Evolutionary conservation across 2,113 vertebrate genomes (phyloP), one percentile per base, ranked within the genome.

Genomic region (Zingel zingel): DNA sequence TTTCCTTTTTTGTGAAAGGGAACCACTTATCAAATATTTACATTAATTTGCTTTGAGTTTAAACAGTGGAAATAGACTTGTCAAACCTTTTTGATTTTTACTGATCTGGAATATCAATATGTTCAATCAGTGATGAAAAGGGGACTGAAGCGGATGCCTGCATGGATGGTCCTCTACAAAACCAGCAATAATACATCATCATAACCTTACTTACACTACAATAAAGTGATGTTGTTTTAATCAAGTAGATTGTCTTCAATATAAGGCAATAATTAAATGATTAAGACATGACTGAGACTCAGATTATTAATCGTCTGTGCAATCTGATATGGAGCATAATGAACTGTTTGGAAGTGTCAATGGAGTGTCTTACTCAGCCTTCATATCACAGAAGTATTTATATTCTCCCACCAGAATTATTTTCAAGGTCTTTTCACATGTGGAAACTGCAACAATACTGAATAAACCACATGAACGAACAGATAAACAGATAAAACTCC

Each of bases 251-350:
- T 47, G 77, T 56, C 53, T 57, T 71, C 23, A 63, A 33, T 48
- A 33, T 11, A 57, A 43, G 18, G 13, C 54, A 71, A 81, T 74
- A 72, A 59, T 82, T 57, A 62, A 78, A 63, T 59, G 13, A 88
- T 86, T 51, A 77, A 65, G 39, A 82, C 39, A 66, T 58, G 53
- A 77, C 51, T 53, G 48, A 57, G 14, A 72, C 23, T 39, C 56
- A 18, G 68, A 54, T 83, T 79, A 58, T 70, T 69, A 79, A 79
- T 81, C 0, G 1, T 62, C 77, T 77, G 59, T 77, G 45, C 53
- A 71, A 80, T 78, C 82, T 82, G 77, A 79, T 79, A 74, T 64
- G 15, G 57, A 56, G 62, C 66, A 75, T 50, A 69, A 79, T 74
- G 65, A 82, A 67, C 51, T 81, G 66, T 73, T 27, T 73, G 36